phyloP scores from a whole-genome alignment of 2,113 vertebrate genomes.

The Arenaria interpres region DNA sequence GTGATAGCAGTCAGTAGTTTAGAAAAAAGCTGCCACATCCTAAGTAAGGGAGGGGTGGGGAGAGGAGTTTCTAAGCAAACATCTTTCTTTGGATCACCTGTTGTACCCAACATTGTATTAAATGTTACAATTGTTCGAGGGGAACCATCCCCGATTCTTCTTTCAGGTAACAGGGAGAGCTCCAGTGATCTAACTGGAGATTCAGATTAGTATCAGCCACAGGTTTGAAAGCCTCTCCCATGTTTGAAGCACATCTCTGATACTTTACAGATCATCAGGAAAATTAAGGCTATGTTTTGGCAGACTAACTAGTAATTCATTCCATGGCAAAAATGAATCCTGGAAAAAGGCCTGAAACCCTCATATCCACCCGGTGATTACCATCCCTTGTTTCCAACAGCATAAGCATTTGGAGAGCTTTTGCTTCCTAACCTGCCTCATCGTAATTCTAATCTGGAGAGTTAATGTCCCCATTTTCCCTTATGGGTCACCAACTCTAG shows the following conservation, averaged over 20 bases:
- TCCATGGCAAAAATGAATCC: neutral
- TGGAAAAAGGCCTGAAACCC: neutral
- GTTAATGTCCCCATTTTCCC: neutral
- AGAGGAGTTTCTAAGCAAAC: neutral
- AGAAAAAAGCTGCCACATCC: neutral
- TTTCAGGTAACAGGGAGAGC: neutral
- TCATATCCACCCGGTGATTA: neutral
- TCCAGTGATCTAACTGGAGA: neutral
- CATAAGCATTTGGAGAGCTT: neutral
- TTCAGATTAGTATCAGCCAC: accelerated
- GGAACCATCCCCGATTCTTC: neutral
- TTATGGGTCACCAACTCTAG: neutral
- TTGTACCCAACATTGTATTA: neutral
- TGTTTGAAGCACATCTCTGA: neutral
- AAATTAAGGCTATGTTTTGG: neutral
- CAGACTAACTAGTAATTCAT: neutral
- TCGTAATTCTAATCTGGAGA: neutral
- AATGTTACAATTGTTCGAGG: neutral
- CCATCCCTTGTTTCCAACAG: neutral
- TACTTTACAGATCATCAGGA: neutral
- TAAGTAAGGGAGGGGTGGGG: neutral
- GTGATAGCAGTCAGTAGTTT: neutral
- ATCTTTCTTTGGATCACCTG: neutral
- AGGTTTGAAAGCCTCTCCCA: neutral
- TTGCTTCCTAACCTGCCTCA: neutral